phyloP scores from a whole-genome alignment of 23 tunicate species.

The Botrylloides violaceus region DNA sequence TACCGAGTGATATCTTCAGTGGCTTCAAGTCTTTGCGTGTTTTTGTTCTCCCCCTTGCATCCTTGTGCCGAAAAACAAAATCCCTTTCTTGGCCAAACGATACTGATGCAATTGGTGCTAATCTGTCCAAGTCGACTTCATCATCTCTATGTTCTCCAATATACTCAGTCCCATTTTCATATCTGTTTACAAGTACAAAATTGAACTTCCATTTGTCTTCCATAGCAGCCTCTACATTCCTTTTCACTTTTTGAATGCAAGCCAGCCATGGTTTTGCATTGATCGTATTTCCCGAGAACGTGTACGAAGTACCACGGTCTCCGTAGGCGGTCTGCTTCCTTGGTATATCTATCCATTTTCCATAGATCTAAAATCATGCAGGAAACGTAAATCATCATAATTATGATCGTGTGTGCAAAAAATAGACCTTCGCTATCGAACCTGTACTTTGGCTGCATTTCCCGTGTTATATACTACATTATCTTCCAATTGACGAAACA shows the following conservation, averaged over 20 bases:
- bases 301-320: constrained; percentile 18
- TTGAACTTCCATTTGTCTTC: constrained; percentile 26
- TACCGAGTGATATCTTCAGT: neutral
- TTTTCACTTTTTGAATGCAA: constrained; percentile 8
- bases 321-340: constrained; percentile 51
- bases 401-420: too few relatives aligned
- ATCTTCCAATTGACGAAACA: constrained; percentile 27
- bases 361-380: constrained; percentile 19
- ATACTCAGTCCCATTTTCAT: constrained; percentile 39
- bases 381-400: too few relatives aligned
- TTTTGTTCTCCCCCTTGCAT: constrained; percentile 18
- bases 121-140: constrained; percentile 35
- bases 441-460: constrained; percentile 35
- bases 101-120: constrained; percentile 56
- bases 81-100: constrained; percentile 53
- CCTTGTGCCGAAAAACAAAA: constrained; percentile 52
- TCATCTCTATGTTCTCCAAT: constrained; percentile 74
- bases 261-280: constrained; percentile 48
- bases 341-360: constrained; percentile 49
- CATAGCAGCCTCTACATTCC: constrained; percentile 23
- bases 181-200: constrained; percentile 44
- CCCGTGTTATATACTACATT: constrained; percentile 29
- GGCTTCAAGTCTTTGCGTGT: constrained; percentile 19
- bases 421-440: constrained; percentile 4
- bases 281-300: constrained; percentile 36